Evolutionary conservation across 2,113 vertebrate genomes (phyloP), one percentile per base, ranked within the genome.

Genomic region (Urocitellus parryii): DNA sequence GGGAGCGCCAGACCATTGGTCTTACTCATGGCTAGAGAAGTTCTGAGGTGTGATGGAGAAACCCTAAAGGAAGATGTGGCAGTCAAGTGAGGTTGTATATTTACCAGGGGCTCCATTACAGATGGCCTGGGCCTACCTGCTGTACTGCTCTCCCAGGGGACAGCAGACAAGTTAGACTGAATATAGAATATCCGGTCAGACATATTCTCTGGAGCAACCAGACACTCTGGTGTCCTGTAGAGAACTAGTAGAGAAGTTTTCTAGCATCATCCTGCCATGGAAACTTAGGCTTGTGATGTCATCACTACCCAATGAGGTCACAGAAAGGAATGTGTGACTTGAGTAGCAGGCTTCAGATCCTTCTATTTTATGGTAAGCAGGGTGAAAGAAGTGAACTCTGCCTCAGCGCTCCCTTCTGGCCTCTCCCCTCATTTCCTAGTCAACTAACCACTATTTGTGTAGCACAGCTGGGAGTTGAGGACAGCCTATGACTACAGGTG

Each of bases 211-310:
- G 20, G 82, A 32, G 32, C 65, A 86, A 48, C 61, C 65, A 76
- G 53, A 74, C 37, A n/a, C 61, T 53, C 18, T 51, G 56, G 45
- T 91, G 2, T 79, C 77, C 79, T 99, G 22, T 34, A 88, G 63
- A 88, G 78, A 96, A 93, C 29, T 74, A 37, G 42, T 45, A 76
- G 68, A 48, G 53, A 89, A 51, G 32, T 42, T 83, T 87, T n/a
- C 32, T 68, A 1, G 4, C 73, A 65, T 89, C 86, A 94, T 10
- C 0, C 34, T 86, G 58, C 65, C 87, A 73, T 84, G 87, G 95
- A 87, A 96, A 95, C 68, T 34, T 39, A 78, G 61, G 25, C 16
- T 39, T 94, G 53, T 96, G 95, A 95, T 37, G 88, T 96, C 85
- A 95, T 96, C 89, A 91, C 73, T 74, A 77, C 22, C 29, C 48